These are phyloP conservation scores for Gastracanthus pulcherrimus DNA, from an alignment of 2,888 invertebrate species.

Conservation along the genomic window DNA sequence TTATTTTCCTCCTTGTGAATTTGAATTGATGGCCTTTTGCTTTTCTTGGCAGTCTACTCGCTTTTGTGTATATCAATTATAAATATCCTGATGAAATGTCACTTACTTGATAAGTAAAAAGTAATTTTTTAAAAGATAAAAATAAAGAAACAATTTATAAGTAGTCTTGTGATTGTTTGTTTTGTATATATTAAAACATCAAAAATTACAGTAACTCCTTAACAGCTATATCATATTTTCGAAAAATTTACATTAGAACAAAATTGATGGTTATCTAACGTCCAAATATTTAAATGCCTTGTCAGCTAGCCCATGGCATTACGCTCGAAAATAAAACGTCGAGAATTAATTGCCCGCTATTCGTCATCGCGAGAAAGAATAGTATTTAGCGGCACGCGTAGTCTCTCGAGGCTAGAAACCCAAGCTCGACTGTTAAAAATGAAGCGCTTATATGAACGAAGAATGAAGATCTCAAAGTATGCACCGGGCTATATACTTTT, in stretches of 20 bases:
- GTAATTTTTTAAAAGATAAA: no score
- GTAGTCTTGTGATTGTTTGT: background rate
- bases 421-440: background rate
- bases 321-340: constrained; percentile 1
- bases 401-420: background rate
- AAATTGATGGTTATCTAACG: constrained; percentile 25
- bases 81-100: no score
- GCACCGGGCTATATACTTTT: background rate
- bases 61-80: no score
- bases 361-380: constrained; percentile 31
- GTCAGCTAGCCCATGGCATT: background rate
- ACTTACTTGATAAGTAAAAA: no score
- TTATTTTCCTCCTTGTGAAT: constrained; percentile 4
- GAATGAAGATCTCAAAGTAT: constrained; percentile 29
- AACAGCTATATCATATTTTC: no score
- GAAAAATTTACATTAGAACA: background rate
- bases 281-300: constrained; percentile 36
- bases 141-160: no score
- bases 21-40: constrained; percentile 2
- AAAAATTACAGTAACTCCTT: background rate
- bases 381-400: background rate
- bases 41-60: background rate
- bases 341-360: constrained; percentile 33
- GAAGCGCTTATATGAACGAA: constrained; percentile 1
- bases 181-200: background rate